Conservation (phyloP, 2,888 invertebrate genomes). For the Tuberolachnus salignus region DNA sequence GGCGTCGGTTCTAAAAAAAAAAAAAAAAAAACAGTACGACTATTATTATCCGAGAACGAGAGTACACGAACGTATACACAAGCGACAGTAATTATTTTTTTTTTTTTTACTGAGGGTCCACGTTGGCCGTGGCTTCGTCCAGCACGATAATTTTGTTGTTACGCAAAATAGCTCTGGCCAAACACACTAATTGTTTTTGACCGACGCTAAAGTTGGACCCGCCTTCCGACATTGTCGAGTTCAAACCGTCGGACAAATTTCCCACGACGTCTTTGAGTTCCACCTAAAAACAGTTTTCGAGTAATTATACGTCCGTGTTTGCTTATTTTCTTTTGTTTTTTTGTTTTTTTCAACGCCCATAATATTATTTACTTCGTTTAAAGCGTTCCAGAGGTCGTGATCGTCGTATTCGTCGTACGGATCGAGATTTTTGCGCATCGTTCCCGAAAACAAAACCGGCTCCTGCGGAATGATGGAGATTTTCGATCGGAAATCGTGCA, state of each 20-base stretch:
- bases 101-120: slow-evolving; percentile 77
- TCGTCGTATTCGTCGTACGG: slow-evolving; percentile 84
- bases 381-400: slow-evolving; percentile 78
- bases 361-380: slow-evolving; percentile 74
- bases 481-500: slow-evolving; percentile 76
- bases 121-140: slow-evolving; percentile 93
- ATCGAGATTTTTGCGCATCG: slow-evolving; percentile 86
- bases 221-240: slow-evolving; percentile 75
- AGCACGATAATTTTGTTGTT: slow-evolving; percentile 84
- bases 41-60: neutral
- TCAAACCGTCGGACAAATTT: slow-evolving; percentile 68
- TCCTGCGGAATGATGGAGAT: slow-evolving; percentile 86
- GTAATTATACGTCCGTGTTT: too few species aligned
- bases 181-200: slow-evolving; percentile 86
- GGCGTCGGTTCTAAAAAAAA: slow-evolving; percentile 75
- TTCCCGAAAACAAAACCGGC: slow-evolving; percentile 84
- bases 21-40: neutral
- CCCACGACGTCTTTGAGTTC: slow-evolving; percentile 74
- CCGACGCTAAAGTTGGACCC: slow-evolving; percentile 87
- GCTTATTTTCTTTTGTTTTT: too few species aligned
- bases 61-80: too few species aligned
- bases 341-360: too few species aligned
- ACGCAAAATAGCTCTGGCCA: slow-evolving; percentile 85
- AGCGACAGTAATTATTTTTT: neutral
- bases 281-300: slow-evolving; percentile 66